A percentile compares a stretch with the other conserved stretches of the same genome.
Evolutionary conservation across 2,797 vertebrate genomes (phyloP).

Genomic region (Syngnathus rostellatus): DNA sequence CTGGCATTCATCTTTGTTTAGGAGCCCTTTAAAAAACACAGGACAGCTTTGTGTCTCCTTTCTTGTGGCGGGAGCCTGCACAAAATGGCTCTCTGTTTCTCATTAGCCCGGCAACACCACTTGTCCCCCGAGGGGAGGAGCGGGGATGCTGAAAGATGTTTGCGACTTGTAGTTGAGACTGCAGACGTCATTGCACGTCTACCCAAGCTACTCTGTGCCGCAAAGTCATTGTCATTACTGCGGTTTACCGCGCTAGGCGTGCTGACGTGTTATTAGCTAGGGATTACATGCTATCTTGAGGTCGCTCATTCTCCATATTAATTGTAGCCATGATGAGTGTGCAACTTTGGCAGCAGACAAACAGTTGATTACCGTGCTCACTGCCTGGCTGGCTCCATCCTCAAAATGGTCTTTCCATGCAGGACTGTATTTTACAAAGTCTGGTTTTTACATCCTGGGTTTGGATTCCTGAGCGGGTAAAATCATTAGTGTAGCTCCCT

Average conservation of each 20-base stretch:
- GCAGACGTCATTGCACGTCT: constrained; percentile 47
- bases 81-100: constrained; percentile 70
- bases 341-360: constrained; percentile 50
- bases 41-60: constrained; percentile 73
- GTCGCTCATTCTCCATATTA: constrained; percentile 61
- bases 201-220: constrained; percentile 27
- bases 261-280: constrained; percentile 52
- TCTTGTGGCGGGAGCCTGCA: constrained; percentile 51
- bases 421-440: constrained; percentile 20
- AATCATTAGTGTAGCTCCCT: no score
- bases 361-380: constrained; percentile 46
- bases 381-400: constrained; percentile 23
- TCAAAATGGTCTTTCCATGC: constrained; percentile 44
- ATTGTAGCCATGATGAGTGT: constrained; percentile 59
- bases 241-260: constrained; percentile 47
- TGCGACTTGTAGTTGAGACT: constrained; percentile 23
- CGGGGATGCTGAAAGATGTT: constrained; percentile 38
- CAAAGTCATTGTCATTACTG: constrained; percentile 52
- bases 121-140: constrained; percentile 28
- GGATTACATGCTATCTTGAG: constrained; percentile 50
- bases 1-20: constrained; percentile 59
- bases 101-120: constrained; percentile 59
- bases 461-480: no score
- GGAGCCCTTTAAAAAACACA: constrained; percentile 62
- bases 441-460: constrained; percentile 38